Percentiles rank a stretch among this genome's conserved stretches.
Evolutionary conservation across 2,888 invertebrate species (phyloP).

Genomic region (Agapetus fuscipes): DNA sequence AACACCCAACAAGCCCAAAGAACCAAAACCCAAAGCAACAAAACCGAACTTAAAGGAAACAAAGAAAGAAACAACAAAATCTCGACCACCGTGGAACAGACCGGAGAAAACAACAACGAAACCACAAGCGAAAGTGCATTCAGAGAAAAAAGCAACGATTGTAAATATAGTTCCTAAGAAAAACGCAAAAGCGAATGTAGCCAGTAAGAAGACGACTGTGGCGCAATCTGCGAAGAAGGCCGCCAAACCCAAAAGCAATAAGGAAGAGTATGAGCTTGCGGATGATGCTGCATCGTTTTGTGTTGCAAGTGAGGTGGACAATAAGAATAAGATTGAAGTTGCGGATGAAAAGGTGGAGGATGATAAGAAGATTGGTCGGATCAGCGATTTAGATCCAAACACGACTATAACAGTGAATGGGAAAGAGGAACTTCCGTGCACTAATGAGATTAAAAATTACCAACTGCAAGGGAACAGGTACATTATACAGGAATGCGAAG

Average conservation of each 20-base stretch:
- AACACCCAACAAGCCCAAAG: constrained; percentile 7
- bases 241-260: constrained; percentile 23
- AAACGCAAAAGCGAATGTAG: constrained; percentile 22
- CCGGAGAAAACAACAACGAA: constrained; percentile 28
- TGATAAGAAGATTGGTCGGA: constrained; percentile 38
- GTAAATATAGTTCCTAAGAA: constrained; percentile 18
- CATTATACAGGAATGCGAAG: constrained; percentile 19
- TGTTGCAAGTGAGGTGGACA: constrained; percentile 23
- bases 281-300: constrained; percentile 40
- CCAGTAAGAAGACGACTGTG: constrained; percentile 9
- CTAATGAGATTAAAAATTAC: constrained; percentile 32
- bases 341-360: constrained; percentile 24
- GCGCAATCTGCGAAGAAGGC: constrained; percentile 18
- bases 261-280: constrained; percentile 47
- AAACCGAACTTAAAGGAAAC: constrained; percentile 22
- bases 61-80: constrained; percentile 25
- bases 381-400: constrained; percentile 36
- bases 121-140: constrained; percentile 21
- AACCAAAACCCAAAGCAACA: constrained; percentile 23
- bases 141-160: constrained; percentile 15
- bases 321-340: constrained; percentile 17
- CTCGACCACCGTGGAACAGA: constrained; percentile 32
- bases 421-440: constrained; percentile 59
- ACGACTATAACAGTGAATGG: constrained; percentile 51
- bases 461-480: constrained; percentile 21